These are phyloP conservation scores for Brienomyrus longianalis DNA, from an alignment of 2,113 vertebrate species.

Conservation along the genomic window DNA sequence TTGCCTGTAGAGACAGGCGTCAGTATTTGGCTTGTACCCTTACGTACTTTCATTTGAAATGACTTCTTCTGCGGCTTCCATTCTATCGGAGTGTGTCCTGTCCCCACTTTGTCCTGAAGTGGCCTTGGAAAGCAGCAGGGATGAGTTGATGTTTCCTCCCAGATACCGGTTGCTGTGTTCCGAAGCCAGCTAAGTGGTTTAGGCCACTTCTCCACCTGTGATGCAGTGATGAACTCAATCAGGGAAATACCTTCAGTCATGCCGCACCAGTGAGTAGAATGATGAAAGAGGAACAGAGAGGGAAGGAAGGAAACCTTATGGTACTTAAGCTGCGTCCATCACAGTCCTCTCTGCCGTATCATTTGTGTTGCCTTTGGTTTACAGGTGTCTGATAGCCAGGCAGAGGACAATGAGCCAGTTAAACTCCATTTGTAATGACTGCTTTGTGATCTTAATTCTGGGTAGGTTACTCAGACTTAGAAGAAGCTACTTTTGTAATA, in stretches of 20 bases:
- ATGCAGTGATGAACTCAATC: not conserved
- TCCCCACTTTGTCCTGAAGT: not conserved
- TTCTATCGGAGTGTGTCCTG: not conserved
- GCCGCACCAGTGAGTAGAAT: not conserved
- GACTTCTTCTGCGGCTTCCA: not conserved
- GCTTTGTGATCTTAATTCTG: not conserved
- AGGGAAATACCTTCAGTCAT: not conserved
- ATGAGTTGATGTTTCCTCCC: not conserved
- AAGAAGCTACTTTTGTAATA: not conserved
- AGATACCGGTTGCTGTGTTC: conserved; percentile 9
- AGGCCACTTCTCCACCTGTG: not conserved
- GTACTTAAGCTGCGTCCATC: not conserved
- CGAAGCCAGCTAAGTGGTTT: not conserved
- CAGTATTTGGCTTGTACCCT: not conserved
- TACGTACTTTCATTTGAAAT: not conserved
- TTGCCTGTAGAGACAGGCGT: not conserved
- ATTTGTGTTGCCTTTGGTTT: not conserved
- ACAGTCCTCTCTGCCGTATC: not conserved
- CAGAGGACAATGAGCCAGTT: not conserved
- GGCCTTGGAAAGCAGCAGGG: not conserved
- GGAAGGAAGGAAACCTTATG: not conserved
- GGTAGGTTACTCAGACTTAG: not conserved
- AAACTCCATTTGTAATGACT: not conserved
- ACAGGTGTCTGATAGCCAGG: not conserved
- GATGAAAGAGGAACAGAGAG: not conserved